Percentiles rank a stretch among this genome's conserved stretches.
Conservation (phyloP, 2,888 invertebrate genomes). For the Drosophila rellima region DNA sequence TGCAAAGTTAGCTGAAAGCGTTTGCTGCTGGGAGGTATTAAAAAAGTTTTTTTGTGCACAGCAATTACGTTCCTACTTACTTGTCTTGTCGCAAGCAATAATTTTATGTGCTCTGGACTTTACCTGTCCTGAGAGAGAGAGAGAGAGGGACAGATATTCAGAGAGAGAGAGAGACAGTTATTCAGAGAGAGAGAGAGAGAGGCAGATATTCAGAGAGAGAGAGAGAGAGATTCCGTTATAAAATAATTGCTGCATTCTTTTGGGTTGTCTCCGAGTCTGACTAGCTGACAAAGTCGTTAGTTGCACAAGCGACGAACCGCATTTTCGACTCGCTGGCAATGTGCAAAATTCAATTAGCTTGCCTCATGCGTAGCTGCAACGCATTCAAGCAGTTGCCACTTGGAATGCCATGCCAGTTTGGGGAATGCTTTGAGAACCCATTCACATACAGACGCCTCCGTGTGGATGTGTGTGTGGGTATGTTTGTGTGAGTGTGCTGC, state of each 20-base stretch:
- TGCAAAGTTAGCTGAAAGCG: constrained; percentile 67
- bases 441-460: constrained; percentile 6
- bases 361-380: constrained; percentile 46
- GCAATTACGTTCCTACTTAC: constrained; percentile 70
- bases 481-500: constrained; percentile 40
- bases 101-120: constrained; percentile 45
- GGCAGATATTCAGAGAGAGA: neutral
- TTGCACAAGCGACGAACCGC: constrained; percentile 22
- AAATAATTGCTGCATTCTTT: constrained; percentile 38
- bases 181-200: neutral
- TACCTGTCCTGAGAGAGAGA: constrained; percentile 12
- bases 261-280: neutral
- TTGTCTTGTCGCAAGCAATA: constrained; percentile 58
- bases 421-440: constrained; percentile 70
- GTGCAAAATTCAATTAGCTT: constrained; percentile 68
- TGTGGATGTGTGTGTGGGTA: constrained; percentile 29
- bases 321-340: constrained; percentile 49
- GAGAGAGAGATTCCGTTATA: neutral
- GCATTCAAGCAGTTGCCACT: constrained; percentile 70
- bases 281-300: constrained; percentile 18
- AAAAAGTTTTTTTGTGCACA: constrained; percentile 65
- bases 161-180: neutral
- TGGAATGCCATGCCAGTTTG: constrained; percentile 62
- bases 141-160: no score
- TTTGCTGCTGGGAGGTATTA: constrained; percentile 65